These are phyloP conservation scores for Drosophila sulfurigaster DNA, from an alignment of 1,140 invertebrate species.

Conservation along the genomic window DNA sequence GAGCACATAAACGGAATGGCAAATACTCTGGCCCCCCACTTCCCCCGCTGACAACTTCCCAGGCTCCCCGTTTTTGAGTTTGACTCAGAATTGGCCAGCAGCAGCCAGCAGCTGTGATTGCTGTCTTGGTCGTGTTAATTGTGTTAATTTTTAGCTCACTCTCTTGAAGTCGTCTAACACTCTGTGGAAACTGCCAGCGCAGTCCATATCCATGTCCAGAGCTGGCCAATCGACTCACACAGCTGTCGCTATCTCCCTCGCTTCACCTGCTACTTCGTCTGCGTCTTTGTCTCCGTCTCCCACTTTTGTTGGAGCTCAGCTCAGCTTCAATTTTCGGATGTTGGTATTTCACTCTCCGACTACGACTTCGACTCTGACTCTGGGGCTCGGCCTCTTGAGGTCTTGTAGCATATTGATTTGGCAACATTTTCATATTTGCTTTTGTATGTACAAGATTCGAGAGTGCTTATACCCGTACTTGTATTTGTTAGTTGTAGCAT, in stretches of 20 bases:
- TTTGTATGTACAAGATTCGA: conserved; percentile 47
- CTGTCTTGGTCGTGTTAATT: conserved; percentile 38
- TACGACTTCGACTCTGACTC: not conserved
- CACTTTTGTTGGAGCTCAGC: not conserved
- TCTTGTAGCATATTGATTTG: conserved; percentile 67
- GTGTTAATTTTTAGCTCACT: conserved; percentile 47
- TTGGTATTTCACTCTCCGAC: conserved; percentile 34
- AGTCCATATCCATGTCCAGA: conserved; percentile 33
- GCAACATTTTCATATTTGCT: conserved; percentile 77
- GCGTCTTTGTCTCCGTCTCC: not conserved
- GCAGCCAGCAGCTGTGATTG: conserved; percentile 3
- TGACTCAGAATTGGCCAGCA: conserved; percentile 57
- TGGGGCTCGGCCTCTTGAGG: conserved; percentile 36
- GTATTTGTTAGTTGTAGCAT: conserved; percentile 53
- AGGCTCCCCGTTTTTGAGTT: conserved; percentile 1
- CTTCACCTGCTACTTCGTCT: not conserved
- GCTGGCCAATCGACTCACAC: conserved; percentile 21
- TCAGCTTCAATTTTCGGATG: conserved; percentile 22
- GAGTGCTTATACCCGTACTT: conserved; percentile 38
- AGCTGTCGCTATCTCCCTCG: not conserved
- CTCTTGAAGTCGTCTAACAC: conserved; percentile 35
- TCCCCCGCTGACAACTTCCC: not conserved
- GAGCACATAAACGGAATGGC: conserved; percentile 36
- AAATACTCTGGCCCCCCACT: conserved; percentile 5
- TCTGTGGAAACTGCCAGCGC: not conserved